Base-by-base conservation (phyloP, 2,113 vertebrate species). In the Carassius auratus region DNA sequence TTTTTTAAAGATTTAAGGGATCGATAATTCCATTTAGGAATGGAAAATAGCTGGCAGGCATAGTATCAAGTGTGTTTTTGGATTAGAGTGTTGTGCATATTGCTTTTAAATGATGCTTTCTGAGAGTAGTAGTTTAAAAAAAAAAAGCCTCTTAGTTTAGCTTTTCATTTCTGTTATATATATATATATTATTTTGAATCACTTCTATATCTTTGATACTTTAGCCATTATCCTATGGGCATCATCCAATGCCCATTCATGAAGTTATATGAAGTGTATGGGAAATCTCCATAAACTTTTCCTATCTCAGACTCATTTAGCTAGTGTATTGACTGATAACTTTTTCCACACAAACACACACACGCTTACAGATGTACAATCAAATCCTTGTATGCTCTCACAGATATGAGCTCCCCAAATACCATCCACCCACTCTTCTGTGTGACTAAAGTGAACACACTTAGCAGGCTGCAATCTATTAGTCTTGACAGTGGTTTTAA, bases 351-450 rank as follows among this genome's bases (percentile, higher is more conserved):
- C 71, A 74, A 1, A 74, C 36, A 12, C 21, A 74, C 69, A 48
- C 13, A 30, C 88, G 90, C 84, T 36, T 21, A 55, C 76, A 89
- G 78, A 84, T 26, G 68, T 50, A 85, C 59, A 90, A 86, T 87
- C 89, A 86, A 83, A 42, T 66, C 85, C 45, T 76, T 84, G n/a
- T 80, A 42, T 30, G 61, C 48, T 86, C 76, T 66, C 71, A 69
- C 26, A 75, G 62, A 82, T 81, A 81, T 26, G 59, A 64, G 45
- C 12, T 79, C 36, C 38, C 21, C n/a, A 36, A 52, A 81, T 14
- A 33, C 19, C 13, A 48, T 71, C 19, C 50, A 66, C 23, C 61
- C 61, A 48, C 83, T 55, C 55, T 14, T 75, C 12, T 59, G 30
- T 50, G 23, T 17, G 45, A 48, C 77, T 17, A 45, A 76, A 33